Evolutionary conservation across 2,888 invertebrate species (phyloP), one percentile per base, ranked within the genome.

Genomic region (Xanthostigma xanthostigma): DNA sequence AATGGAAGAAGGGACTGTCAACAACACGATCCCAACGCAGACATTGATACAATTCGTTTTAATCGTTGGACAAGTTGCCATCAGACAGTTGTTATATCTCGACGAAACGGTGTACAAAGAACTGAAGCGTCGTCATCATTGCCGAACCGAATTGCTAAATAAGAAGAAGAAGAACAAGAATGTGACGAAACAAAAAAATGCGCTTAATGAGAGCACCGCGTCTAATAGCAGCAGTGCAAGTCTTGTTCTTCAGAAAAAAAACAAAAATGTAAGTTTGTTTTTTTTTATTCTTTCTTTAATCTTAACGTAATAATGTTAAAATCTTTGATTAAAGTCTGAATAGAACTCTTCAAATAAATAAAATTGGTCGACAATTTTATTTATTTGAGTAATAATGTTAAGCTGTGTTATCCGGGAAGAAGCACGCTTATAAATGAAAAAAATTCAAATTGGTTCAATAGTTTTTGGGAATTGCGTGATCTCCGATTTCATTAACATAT

Each of bases 71-170:
- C 85, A 87, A 52, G 71, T 88, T 52, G 87, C 88, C 1, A 66
- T 86, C 49, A 79, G 83, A 55, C 83, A 90, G 60, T 76, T 91
- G 62, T 79, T 86, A 45, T 84, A 84, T 62, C 72, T 94, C 49
- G 93, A 95, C 59, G 81, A 83, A 34, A 76, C 75, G 54, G 79
- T 93, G 5, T 88, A 91, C 57, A 84, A 84, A 52, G 92, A 92
- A 64, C 70, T 92, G 57, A 85, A 84, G 61, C 71, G 79, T 49
- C 69, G 84, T 8, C 74, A 78, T 37, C 56, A 60, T 50, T 54
- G 60, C 12, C 50, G 57, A 40, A 60, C 60, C 27, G 59, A 62
- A n/a, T 39, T 63, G 35, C 56, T 56, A 13, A 61, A 62, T 13
- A 57, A 60, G 38, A 65, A 61, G 38, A 65, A 61, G 33, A 65